Evolutionary conservation across 2,888 invertebrate species (phyloP).

Genomic region (Amphipyra berbera): DNA sequence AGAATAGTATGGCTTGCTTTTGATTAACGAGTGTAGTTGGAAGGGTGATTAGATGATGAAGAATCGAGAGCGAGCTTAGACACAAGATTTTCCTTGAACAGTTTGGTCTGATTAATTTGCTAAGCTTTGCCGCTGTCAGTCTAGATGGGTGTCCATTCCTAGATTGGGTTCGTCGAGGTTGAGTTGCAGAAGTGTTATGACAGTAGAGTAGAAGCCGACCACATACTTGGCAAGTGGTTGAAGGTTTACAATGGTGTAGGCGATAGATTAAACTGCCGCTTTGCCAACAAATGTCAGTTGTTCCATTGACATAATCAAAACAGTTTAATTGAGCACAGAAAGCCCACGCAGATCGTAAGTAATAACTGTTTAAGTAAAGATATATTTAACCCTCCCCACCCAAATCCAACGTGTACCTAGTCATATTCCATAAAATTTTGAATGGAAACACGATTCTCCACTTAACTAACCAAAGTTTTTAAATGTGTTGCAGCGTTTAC

Average conservation of each 20-base stretch:
- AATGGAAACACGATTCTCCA: slow-evolving; percentile 14
- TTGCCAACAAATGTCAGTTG: background rate
- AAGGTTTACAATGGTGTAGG: background rate
- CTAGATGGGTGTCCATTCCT: no score
- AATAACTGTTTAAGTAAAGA: no score
- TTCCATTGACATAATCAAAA: background rate
- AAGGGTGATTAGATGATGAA: slow-evolving; percentile 15
- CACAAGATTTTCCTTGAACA: background rate
- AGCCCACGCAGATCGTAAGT: background rate
- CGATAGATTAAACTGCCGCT: background rate
- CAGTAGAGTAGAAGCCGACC: no score
- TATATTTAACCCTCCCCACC: background rate
- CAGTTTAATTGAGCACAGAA: background rate
- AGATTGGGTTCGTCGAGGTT: no score
- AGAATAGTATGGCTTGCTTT: slow-evolving; percentile 30
- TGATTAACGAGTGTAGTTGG: slow-evolving; percentile 32
- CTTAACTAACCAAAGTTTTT: slow-evolving; percentile 2
- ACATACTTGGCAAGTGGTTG: background rate
- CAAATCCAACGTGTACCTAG: background rate
- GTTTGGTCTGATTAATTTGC: background rate
- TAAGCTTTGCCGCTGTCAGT: background rate
- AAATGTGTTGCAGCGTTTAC: slow-evolving; percentile 10
- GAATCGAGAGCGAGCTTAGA: slow-evolving; percentile 4
- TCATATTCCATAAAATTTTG: background rate
- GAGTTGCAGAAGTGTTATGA: no score